These are phyloP conservation scores for Catamblyrhynchus diadema DNA, from an alignment of 2,797 vertebrate species.

Conservation along the genomic window DNA sequence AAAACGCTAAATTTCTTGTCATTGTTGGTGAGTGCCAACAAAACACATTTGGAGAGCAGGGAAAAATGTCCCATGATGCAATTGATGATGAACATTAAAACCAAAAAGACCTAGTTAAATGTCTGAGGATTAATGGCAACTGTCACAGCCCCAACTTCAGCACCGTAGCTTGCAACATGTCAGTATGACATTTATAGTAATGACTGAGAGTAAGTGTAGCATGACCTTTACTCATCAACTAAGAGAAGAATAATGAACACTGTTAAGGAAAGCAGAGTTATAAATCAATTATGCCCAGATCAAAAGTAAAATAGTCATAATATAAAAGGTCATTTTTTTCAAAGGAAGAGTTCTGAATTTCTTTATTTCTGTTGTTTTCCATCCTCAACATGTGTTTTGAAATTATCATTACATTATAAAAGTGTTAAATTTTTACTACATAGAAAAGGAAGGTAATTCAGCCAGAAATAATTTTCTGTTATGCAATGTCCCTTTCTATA, in stretches of 20 bases:
- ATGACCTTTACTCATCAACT: background rate
- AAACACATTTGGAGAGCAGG: background rate
- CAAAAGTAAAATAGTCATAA: background rate
- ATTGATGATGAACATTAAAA: background rate
- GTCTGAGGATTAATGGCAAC: background rate
- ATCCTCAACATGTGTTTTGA: background rate
- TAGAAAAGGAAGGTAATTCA: background rate
- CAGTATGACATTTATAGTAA: background rate
- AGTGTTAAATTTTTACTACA: background rate
- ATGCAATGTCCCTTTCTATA: background rate
- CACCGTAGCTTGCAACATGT: background rate
- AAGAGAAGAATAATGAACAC: background rate
- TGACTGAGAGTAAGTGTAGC: background rate
- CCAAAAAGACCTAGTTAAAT: background rate
- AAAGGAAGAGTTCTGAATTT: background rate
- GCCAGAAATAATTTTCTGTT: background rate
- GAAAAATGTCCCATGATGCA: background rate
- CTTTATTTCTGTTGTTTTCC: conserved; percentile 8
- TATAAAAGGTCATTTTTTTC: background rate
- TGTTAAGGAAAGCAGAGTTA: background rate
- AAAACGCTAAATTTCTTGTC: background rate
- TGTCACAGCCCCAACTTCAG: background rate
- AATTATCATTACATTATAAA: background rate
- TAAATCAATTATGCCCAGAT: background rate
- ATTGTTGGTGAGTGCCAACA: background rate